phyloP scores from a whole-genome alignment of 2,797 vertebrate genomes.

The Pseudomugil tenellus region DNA sequence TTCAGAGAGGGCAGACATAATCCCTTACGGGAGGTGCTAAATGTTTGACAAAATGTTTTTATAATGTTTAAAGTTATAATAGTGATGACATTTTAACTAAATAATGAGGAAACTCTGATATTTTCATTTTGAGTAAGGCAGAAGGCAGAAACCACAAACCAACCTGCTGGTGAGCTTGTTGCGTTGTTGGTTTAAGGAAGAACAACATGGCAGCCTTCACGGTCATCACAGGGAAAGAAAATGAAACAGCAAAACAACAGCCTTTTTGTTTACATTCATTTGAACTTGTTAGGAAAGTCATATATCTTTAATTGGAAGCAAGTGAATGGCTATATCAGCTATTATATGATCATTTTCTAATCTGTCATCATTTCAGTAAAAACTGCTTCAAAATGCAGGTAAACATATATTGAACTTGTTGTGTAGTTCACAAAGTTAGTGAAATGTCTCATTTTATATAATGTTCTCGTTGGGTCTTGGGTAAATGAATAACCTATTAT shows the following conservation, averaged over 20 bases:
- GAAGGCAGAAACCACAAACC: constrained; percentile 11
- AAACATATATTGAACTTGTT: background rate
- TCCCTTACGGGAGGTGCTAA: constrained; percentile 63
- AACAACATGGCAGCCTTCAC: constrained; percentile 35
- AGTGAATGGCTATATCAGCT: background rate
- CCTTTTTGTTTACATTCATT: background rate
- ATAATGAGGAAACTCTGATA: background rate
- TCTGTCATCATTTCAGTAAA: background rate
- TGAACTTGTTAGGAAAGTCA: constrained; percentile 10
- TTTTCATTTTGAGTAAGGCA: background rate
- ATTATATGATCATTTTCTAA: background rate
- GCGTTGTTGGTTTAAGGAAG: constrained; percentile 27
- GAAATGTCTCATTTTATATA: background rate
- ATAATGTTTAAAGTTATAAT: background rate
- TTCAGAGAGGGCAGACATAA: constrained; percentile 65
- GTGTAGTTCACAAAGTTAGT: background rate
- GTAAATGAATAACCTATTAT: background rate
- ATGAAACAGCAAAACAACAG: background rate
- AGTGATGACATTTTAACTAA: background rate
- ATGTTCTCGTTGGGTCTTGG: background rate
- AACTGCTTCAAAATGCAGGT: background rate
- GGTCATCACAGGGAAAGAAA: constrained; percentile 1
- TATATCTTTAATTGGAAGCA: background rate
- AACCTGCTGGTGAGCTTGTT: constrained; percentile 65
- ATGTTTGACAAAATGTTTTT: background rate